These are phyloP conservation scores for Scatophagus argus DNA, from an alignment of 2,113 vertebrate genomes.

Conservation along the genomic window DNA sequence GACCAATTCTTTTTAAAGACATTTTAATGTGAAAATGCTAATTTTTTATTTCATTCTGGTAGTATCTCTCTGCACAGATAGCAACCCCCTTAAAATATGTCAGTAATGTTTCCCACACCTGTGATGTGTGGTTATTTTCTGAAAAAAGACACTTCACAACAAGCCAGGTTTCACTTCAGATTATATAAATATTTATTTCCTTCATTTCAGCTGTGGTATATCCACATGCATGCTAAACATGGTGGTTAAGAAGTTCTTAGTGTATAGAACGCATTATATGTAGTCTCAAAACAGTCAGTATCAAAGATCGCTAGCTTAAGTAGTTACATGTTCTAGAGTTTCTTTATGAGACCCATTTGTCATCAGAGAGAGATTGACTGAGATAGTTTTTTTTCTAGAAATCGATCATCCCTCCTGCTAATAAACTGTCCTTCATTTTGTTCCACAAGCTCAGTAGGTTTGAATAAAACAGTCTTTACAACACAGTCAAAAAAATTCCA, in stretches of 20 bases:
- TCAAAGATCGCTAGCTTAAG: conserved; percentile 31
- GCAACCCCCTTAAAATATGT: not conserved
- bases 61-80: no score
- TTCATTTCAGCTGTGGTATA: conserved; percentile 71
- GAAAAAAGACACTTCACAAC: not conserved
- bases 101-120: not conserved
- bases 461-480: conserved; percentile 31
- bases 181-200: conserved; percentile 83
- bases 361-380: conserved; percentile 15
- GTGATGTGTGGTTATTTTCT: not conserved
- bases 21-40: no score
- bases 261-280: conserved; percentile 26
- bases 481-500: conserved; percentile 26
- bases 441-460: conserved; percentile 35
- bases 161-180: conserved; percentile 45
- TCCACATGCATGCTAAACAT: conserved; percentile 80
- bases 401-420: not conserved
- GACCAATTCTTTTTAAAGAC: no score
- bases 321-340: conserved; percentile 17
- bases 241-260: conserved; percentile 55
- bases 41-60: no score
- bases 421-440: not conserved
- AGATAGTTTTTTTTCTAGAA: conserved; percentile 7
- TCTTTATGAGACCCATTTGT: conserved; percentile 4
- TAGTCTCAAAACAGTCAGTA: conserved; percentile 51